phyloP scores from a whole-genome alignment of 1,140 invertebrate species.

The Diachasma alloeum region DNA sequence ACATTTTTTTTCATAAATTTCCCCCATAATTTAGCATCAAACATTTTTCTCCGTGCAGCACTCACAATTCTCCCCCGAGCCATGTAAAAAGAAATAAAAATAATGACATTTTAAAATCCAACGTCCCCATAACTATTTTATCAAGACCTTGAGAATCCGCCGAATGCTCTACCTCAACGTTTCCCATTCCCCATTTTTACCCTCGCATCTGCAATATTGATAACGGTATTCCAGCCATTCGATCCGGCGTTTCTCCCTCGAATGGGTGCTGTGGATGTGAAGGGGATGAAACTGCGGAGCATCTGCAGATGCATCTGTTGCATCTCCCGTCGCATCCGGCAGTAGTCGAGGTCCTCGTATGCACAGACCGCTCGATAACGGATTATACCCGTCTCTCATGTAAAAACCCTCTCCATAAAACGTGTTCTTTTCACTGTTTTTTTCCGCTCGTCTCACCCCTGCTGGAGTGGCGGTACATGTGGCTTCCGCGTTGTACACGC shows the following conservation, averaged over 20 bases:
- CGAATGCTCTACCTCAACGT: no score
- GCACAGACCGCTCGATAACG: neutral
- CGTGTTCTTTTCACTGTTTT: neutral
- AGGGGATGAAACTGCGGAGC: neutral
- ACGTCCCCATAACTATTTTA: no score
- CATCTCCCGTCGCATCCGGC: neutral
- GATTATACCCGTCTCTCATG: neutral
- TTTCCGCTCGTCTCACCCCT: neutral
- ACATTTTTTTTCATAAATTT: no score
- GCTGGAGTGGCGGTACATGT: neutral
- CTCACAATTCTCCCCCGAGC: no score
- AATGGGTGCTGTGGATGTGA: neutral
- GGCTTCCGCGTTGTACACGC: neutral
- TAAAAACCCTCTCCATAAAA: neutral
- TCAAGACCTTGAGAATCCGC: no score
- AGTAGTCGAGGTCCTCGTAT: neutral
- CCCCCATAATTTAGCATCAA: no score
- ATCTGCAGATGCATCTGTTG: neutral
- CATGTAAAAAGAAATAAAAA: no score
- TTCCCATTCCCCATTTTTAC: neutral
- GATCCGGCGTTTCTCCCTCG: neutral
- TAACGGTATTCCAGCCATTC: neutral
- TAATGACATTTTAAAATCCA: no score
- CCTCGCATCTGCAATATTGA: neutral
- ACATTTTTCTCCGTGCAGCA: no score